Base-by-base conservation (phyloP, 2,797 vertebrate genomes). In the Otolemur crassicaudatus region DNA sequence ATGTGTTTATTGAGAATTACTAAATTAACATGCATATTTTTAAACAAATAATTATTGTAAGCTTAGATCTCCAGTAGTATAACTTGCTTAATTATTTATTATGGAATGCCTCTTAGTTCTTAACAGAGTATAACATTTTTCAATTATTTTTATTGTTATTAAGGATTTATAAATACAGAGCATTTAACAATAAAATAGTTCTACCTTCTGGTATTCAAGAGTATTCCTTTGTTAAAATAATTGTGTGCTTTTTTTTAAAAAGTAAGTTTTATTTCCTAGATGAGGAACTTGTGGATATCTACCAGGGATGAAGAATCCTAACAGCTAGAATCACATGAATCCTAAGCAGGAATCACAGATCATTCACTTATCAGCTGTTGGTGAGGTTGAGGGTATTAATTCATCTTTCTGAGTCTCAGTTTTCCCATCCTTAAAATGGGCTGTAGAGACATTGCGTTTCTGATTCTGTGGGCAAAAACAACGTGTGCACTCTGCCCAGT, bases 81-180 rank as follows among this genome's bases (percentile, higher is more conserved):
- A 84, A 63, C 34, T 85, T 92, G 69, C 31, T 40, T 60, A 61
- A 61, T 43, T 80, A 40, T 76, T 94, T 76, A 29, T 75, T n/a
- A 56, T 34, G 93, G 81, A 27, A 72, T 46, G 5, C 60, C 58
- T 91, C 60, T 5, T 17, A 56, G n/a, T 95, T 58, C 83, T 94
- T 72, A 95, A 53, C 46, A 86, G 53, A 60, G 29, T 31, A 6
- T 73, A 58, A 75, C 8, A 3, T 27, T 53, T 75, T 61, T 69
- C 67, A 60, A 1, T 87, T 65, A 77, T 94, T 60, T 93, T 83
- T 12, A 91, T 91, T 65, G 14, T 84, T 70, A 29, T 95, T 97
- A 89, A 95, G 60, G 20, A 75, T 29, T 94, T 60, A n/a, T 61
- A 92, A 95, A n/a, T 20, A 10, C 13, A 88, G 31, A 65, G 56